Conservation (phyloP, 2,113 vertebrate genomes). For the Phainopepla nitens region DNA sequence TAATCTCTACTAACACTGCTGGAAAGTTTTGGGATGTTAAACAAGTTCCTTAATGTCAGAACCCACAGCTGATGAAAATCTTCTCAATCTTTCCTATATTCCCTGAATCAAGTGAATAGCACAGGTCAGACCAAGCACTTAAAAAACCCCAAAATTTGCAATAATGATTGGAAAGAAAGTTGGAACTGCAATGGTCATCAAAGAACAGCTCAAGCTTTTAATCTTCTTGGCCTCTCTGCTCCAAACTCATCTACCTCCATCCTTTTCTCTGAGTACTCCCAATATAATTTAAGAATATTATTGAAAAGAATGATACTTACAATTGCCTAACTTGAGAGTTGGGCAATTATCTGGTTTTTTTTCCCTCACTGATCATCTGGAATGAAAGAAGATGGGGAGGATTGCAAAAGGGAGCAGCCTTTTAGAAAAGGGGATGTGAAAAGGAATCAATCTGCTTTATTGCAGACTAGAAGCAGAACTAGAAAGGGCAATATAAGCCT, state of each 20-base stretch:
- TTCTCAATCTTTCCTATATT: not conserved
- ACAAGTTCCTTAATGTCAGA: not conserved
- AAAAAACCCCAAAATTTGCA: not conserved
- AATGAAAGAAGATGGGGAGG: not conserved
- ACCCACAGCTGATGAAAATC: not conserved
- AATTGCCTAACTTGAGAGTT: not conserved
- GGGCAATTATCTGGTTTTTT: not conserved
- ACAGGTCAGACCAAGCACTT: not conserved
- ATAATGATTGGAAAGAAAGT: not conserved
- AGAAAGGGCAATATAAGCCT: not conserved
- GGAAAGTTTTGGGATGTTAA: not conserved
- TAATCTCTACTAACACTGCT: not conserved
- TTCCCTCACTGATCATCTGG: not conserved
- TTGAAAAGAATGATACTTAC: not conserved
- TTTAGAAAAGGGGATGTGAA: not conserved
- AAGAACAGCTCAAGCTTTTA: not conserved
- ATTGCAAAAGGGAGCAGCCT: not conserved
- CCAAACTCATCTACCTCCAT: not conserved
- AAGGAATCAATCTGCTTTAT: not conserved
- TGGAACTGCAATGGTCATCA: constrained; percentile 15
- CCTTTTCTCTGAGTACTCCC: not conserved
- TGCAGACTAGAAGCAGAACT: not conserved
- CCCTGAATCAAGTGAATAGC: not conserved
- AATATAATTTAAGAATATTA: not conserved
- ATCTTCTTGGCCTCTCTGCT: not conserved